These are phyloP conservation scores for Megastigmus dorsalis DNA, from an alignment of 2,888 invertebrate species.

Conservation along the genomic window DNA sequence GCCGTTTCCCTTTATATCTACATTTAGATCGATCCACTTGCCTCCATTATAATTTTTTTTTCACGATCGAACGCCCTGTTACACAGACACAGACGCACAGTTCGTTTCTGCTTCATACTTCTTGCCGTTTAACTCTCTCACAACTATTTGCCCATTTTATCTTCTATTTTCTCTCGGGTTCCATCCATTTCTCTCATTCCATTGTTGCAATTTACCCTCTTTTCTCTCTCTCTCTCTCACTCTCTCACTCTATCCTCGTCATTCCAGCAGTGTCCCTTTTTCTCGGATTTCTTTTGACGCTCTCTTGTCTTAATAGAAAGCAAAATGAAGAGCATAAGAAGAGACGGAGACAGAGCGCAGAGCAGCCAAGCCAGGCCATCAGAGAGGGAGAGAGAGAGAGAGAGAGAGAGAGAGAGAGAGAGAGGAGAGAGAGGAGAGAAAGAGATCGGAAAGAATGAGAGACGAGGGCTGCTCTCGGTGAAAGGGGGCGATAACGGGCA, in stretches of 20 bases:
- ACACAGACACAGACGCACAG: too few species aligned
- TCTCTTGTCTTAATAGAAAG: slow-evolving; percentile 52
- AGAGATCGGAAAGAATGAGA: slow-evolving; percentile 49
- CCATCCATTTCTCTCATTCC: slow-evolving; percentile 29
- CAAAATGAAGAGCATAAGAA: slow-evolving; percentile 52
- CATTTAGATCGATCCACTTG: slow-evolving; percentile 36
- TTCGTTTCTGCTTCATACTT: slow-evolving; percentile 2
- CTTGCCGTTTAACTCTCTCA: slow-evolving; percentile 28
- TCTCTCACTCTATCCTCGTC: not conserved
- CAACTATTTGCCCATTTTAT: slow-evolving; percentile 45
- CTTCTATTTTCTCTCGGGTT: slow-evolving; percentile 30
- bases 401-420: slow-evolving; percentile 47
- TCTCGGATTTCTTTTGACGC: slow-evolving; percentile 50
- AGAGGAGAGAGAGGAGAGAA: not conserved
- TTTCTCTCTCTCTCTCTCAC: not conserved
- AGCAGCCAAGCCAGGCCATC: slow-evolving; percentile 30
- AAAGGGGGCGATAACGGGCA: slow-evolving; percentile 72
- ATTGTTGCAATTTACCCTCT: slow-evolving; percentile 48
- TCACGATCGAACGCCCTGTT: slow-evolving; percentile 16
- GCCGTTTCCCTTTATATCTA: not conserved
- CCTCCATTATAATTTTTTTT: slow-evolving; percentile 43
- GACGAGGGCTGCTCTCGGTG: slow-evolving; percentile 60
- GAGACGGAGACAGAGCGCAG: slow-evolving; percentile 41
- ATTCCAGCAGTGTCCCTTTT: slow-evolving; percentile 41
- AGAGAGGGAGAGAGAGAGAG: slow-evolving; percentile 42